Evolutionary conservation across 2,113 vertebrate genomes (phyloP).

Genomic region (Ivindomyrus marchei): DNA sequence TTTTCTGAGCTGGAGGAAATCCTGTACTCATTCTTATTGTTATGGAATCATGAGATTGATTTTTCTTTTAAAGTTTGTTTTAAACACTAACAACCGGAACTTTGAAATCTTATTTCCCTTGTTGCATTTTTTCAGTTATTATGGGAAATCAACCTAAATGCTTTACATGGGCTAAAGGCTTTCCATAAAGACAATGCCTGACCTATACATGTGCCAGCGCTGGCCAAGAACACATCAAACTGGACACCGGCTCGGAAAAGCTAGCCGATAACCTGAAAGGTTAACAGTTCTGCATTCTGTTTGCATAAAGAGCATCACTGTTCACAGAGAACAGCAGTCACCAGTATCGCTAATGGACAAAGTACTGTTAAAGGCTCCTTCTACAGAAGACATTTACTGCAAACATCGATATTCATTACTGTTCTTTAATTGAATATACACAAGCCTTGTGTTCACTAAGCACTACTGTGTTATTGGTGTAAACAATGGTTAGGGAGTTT

Average conservation of each 20-base stretch:
- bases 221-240: background rate
- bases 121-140: background rate
- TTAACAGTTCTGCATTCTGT: background rate
- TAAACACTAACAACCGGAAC: background rate
- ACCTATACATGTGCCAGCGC: background rate
- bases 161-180: background rate
- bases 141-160: background rate
- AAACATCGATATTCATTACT: background rate
- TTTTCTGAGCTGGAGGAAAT: background rate
- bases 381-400: background rate
- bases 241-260: background rate
- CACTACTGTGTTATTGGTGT: background rate
- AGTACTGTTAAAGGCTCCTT: background rate
- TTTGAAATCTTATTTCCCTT: background rate
- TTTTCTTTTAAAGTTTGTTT: background rate
- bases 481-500: background rate
- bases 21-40: background rate
- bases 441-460: background rate
- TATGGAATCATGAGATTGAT: background rate
- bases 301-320: background rate
- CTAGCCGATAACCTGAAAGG: background rate
- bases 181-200: background rate
- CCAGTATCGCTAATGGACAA: background rate
- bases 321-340: background rate
- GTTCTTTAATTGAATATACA: background rate